Evolutionary conservation across 2,113 vertebrate species (phyloP).

Genomic region (Zingel zingel): DNA sequence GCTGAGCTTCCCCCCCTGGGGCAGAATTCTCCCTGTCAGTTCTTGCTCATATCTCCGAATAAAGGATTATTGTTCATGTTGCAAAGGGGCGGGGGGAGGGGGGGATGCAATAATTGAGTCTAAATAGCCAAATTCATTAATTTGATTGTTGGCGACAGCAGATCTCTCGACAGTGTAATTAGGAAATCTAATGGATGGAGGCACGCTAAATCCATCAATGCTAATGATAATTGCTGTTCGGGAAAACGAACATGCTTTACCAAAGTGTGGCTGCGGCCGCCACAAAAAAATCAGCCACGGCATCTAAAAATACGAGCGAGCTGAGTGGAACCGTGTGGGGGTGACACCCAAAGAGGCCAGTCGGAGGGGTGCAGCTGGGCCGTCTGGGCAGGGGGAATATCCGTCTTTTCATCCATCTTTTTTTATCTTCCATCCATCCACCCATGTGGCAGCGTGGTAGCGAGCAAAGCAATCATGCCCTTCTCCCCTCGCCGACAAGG

Average conservation of each 20-base stretch:
- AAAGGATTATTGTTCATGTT: constrained; percentile 71
- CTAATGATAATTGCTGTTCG: constrained; percentile 84
- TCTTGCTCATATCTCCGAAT: constrained; percentile 67
- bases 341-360: constrained; percentile 60
- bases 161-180: constrained; percentile 82
- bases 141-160: constrained; percentile 81
- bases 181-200: constrained; percentile 80
- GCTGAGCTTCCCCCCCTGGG: constrained; percentile 14
- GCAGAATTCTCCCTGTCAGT: constrained; percentile 51
- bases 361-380: constrained; percentile 58
- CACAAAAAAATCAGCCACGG: constrained; percentile 53
- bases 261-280: constrained; percentile 55
- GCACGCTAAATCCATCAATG: constrained; percentile 83
- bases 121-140: constrained; percentile 84
- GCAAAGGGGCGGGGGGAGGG: constrained; percentile 32
- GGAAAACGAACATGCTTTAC: constrained; percentile 67
- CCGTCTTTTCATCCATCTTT: constrained; percentile 52
- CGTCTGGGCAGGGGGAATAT: constrained; percentile 26
- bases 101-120: constrained; percentile 70
- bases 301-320: constrained; percentile 75
- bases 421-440: constrained; percentile 57
- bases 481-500: constrained; percentile 39
- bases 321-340: constrained; percentile 8
- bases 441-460: constrained; percentile 55
- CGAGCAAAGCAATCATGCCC: constrained; percentile 65